Evolutionary conservation across 2,113 vertebrate genomes (phyloP).

Genomic region (Lucifuga dentata): DNA sequence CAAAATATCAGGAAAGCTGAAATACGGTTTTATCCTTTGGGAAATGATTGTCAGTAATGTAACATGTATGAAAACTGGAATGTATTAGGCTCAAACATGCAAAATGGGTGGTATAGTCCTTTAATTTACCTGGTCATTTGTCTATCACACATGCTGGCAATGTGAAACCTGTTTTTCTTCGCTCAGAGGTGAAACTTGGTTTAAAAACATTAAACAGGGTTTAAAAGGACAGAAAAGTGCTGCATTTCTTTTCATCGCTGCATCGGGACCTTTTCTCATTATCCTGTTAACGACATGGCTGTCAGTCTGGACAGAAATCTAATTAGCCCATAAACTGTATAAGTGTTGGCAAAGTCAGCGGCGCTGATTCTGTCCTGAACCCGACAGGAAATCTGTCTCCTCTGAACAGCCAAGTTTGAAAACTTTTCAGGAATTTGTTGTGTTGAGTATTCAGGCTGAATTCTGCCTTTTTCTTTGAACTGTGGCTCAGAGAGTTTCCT

Average conservation of each 20-base stretch:
- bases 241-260: constrained; percentile 36
- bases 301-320: constrained; percentile 34
- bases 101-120: too few relatives aligned
- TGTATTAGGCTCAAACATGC: too few relatives aligned
- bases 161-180: too few relatives aligned
- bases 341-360: constrained; percentile 19
- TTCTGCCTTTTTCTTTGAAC: constrained; percentile 26
- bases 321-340: constrained; percentile 35
- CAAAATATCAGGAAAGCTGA: too few relatives aligned
- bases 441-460: constrained; percentile 13
- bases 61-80: too few relatives aligned
- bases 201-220: too few relatives aligned
- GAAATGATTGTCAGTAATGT: too few relatives aligned
- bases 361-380: constrained; percentile 14
- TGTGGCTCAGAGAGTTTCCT: background rate
- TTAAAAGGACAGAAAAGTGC: constrained; percentile 8
- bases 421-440: background rate
- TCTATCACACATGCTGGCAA: too few relatives aligned
- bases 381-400: constrained; percentile 6
- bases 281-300: constrained; percentile 22
- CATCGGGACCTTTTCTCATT: constrained; percentile 14
- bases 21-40: too few relatives aligned
- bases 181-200: too few relatives aligned
- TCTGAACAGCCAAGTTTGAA: constrained; percentile 9
- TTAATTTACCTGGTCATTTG: too few relatives aligned